Evolutionary conservation across 2,113 vertebrate species (phyloP).

Genomic region (Pungitius pungitius): DNA sequence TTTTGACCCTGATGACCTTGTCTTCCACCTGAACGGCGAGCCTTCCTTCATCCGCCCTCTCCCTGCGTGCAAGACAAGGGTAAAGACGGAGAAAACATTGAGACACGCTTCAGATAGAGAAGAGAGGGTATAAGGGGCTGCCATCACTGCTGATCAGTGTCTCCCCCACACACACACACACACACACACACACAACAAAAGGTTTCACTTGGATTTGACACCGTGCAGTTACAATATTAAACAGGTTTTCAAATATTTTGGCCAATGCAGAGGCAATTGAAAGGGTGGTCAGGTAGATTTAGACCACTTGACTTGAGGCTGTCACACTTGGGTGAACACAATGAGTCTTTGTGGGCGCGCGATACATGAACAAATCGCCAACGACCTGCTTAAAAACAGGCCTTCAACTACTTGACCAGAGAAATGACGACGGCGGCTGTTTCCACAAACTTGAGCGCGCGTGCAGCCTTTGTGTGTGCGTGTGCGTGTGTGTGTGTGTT

Average conservation of each 20-base stretch:
- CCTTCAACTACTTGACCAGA: no score
- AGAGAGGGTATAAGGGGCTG: not conserved
- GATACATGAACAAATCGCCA: constrained; percentile 31
- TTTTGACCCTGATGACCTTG: constrained; percentile 89
- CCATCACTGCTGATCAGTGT: constrained; percentile 28
- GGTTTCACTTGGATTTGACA: constrained; percentile 24
- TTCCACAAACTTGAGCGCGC: constrained; percentile 26
- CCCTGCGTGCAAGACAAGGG: constrained; percentile 78
- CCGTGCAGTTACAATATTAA: not conserved
- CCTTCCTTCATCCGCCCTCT: constrained; percentile 86
- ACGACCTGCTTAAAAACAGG: constrained; percentile 55
- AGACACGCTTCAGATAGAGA: constrained; percentile 9
- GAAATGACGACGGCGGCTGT: not conserved
- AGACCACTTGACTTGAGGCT: constrained; percentile 29
- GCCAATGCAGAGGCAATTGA: constrained; percentile 25
- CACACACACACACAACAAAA: constrained; percentile 15
- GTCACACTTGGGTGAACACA: constrained; percentile 59
- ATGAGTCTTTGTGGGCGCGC: constrained; percentile 34
- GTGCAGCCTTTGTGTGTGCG: not conserved
- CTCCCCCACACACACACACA: not conserved
- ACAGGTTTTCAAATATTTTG: constrained; percentile 45
- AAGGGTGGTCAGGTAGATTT: constrained; percentile 49
- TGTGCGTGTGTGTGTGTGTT: constrained; percentile 2
- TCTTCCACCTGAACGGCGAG: constrained; percentile 91
- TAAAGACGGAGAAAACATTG: not conserved